Evolutionary conservation across 2,113 vertebrate genomes (phyloP).

Genomic region (Amphilophus citrinellus): DNA sequence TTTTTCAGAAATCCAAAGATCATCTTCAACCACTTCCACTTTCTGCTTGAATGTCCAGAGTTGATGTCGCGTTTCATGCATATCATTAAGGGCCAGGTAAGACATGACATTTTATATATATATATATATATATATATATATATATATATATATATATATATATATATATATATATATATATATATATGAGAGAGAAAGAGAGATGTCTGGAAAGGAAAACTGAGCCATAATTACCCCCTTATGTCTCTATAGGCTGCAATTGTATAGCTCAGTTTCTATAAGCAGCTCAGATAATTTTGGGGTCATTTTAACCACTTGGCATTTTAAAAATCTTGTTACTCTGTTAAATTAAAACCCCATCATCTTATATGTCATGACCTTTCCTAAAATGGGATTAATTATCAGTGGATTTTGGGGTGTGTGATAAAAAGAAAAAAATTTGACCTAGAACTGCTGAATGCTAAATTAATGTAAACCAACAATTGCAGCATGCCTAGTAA

Average conservation of each 20-base stretch:
- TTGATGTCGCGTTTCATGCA: slow-evolving; percentile 99
- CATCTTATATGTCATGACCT: no score
- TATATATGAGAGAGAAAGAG: not conserved
- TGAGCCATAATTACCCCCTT: not conserved
- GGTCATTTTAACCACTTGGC: no score
- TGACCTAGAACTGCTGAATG: no score
- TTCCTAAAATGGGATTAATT: no score
- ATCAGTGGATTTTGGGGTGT: no score
- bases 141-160: no score
- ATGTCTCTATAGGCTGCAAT: not conserved
- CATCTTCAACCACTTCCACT: slow-evolving; percentile 99
- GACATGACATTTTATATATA: not conserved
- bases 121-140: not conserved
- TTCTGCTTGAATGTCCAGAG: slow-evolving; percentile 97
- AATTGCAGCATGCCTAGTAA: no score
- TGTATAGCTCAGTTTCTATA: not conserved
- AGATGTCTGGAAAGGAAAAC: no score
- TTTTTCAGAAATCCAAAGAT: slow-evolving; percentile 94
- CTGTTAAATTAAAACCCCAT: no score
- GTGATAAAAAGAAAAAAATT: no score
- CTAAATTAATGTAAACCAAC: no score
- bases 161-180: not conserved
- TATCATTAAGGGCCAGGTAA: slow-evolving; percentile 98
- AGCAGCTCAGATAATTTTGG: not conserved
- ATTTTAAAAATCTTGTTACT: no score